phyloP scores from a whole-genome alignment of 2,113 vertebrate species.

The Pimephales promelas region DNA sequence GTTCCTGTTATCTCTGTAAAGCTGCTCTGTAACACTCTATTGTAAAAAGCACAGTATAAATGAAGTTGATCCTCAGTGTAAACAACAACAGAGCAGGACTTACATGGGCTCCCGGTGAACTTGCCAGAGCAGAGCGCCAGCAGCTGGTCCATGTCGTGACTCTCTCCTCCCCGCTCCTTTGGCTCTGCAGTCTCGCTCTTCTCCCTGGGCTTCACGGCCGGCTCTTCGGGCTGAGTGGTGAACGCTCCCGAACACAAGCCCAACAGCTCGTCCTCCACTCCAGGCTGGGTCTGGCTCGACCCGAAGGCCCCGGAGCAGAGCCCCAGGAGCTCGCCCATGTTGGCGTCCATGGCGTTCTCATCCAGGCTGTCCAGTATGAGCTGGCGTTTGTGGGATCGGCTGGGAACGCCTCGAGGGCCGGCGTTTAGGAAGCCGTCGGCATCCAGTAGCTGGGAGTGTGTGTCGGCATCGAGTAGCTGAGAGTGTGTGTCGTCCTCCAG shows the following conservation, averaged over 20 bases:
- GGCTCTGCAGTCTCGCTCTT: background rate
- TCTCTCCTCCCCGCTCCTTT: slow-evolving; percentile 4
- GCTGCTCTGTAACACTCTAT: too few relatives aligned
- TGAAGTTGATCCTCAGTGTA: too few relatives aligned
- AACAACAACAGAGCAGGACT: slow-evolving; percentile 37
- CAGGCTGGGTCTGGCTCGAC: background rate
- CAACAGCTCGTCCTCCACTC: slow-evolving; percentile 81
- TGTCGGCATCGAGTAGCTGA: too few relatives aligned
- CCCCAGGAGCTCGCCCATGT: slow-evolving; percentile 93
- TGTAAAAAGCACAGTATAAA: too few relatives aligned
- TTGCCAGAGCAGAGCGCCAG: slow-evolving; percentile 90
- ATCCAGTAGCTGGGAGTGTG: slow-evolving; percentile 95
- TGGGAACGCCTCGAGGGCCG: slow-evolving; percentile 62
- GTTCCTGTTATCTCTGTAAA: too few relatives aligned
- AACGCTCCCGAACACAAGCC: slow-evolving; percentile 72
- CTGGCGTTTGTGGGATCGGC: slow-evolving; percentile 79
- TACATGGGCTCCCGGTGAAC: slow-evolving; percentile 78
- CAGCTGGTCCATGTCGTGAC: slow-evolving; percentile 83
- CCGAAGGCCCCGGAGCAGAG: slow-evolving; percentile 84
- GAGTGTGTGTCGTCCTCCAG: slow-evolving; percentile 94
- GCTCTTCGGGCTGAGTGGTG: slow-evolving; percentile 52
- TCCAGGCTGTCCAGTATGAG: slow-evolving; percentile 89
- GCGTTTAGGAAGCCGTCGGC: slow-evolving; percentile 91
- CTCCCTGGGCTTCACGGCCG: background rate
- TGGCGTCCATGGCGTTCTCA: slow-evolving; percentile 97